Evolutionary conservation across 2,888 invertebrate genomes (phyloP).

Genomic region (Agelastica alni): DNA sequence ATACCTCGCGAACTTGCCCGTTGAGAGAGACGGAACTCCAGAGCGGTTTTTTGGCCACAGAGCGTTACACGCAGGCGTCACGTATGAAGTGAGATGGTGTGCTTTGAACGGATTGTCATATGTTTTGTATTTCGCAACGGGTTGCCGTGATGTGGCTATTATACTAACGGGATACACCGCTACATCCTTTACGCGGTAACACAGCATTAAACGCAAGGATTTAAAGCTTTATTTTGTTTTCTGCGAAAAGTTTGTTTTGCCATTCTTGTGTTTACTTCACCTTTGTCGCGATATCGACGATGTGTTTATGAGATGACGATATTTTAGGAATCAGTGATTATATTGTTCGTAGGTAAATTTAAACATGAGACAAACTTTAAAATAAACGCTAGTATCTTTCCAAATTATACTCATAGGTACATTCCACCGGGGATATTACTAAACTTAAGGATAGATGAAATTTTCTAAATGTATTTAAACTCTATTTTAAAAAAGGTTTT

Average conservation of each 20-base stretch:
- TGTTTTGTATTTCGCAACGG: conserved; percentile 52
- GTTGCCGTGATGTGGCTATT: conserved; percentile 52
- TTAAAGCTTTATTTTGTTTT: conserved; percentile 31
- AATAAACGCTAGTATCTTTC: too few species aligned
- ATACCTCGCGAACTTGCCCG: conserved; percentile 64
- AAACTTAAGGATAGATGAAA: too few species aligned
- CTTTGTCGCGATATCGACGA: conserved; percentile 24
- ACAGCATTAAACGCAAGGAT: conserved; percentile 33
- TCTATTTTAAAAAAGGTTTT: too few species aligned
- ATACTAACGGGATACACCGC: conserved; percentile 47
- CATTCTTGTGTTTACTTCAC: conserved; percentile 33
- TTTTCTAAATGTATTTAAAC: too few species aligned
- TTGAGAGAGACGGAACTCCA: conserved; percentile 50
- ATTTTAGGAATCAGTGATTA: conserved; percentile 12
- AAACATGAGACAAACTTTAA: conserved; percentile 18
- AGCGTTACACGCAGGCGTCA: conserved; percentile 54
- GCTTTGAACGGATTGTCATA: conserved; percentile 46
- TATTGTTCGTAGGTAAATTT: conserved; percentile 30
- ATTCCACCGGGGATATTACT: too few species aligned
- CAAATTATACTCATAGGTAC: too few species aligned
- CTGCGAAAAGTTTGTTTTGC: conserved; percentile 32
- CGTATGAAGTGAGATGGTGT: conserved; percentile 43
- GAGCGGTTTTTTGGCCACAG: conserved; percentile 59
- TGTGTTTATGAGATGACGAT: conserved; percentile 18
- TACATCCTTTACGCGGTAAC: conserved; percentile 35